Percentiles rank a stretch among this genome's conserved stretches.
phyloP scores from a whole-genome alignment of 2,113 vertebrate genomes.

The Galeopterus variegatus region DNA sequence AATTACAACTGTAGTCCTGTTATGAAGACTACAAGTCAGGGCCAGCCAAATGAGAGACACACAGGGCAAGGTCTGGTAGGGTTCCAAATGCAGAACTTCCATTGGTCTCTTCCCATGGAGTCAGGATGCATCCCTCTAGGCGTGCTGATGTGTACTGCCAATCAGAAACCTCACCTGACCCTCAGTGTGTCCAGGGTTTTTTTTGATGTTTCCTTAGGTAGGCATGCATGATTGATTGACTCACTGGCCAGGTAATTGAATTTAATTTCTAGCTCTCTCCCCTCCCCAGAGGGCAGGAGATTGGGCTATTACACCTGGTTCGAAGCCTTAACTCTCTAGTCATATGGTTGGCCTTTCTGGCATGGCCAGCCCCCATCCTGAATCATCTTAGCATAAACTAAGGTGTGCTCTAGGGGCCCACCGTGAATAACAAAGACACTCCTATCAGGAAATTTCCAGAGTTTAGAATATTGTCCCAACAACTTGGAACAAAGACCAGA shows the following conservation, averaged over 20 bases:
- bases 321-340: background rate
- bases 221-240: background rate
- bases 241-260: background rate
- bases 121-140: background rate
- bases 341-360: background rate
- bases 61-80: background rate
- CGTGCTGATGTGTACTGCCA: background rate
- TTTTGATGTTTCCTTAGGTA: background rate
- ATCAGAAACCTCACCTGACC: background rate
- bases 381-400: background rate
- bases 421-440: background rate
- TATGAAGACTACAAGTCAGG: background rate
- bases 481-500: background rate
- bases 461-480: background rate
- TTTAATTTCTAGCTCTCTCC: background rate
- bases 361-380: background rate
- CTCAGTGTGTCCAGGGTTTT: background rate
- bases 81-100: background rate
- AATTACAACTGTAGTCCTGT: background rate
- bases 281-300: background rate
- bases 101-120: fast-evolving
- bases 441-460: background rate
- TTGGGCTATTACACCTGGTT: background rate
- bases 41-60: background rate
- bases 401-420: background rate